Conservation (phyloP, 2,888 invertebrate genomes). For the Latheticus oryzae region DNA sequence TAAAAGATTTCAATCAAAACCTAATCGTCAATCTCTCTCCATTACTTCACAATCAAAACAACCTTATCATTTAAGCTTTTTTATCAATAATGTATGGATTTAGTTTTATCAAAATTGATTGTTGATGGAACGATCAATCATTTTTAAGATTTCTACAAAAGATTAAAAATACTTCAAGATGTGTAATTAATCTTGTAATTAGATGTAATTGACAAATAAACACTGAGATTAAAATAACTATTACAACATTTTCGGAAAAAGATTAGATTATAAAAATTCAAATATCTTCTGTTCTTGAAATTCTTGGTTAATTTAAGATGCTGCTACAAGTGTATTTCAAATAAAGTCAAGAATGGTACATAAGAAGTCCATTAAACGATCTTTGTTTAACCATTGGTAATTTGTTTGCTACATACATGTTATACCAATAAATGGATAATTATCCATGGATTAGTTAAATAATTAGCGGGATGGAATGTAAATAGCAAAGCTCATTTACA, state of each 20-base stretch:
- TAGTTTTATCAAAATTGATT: constrained; percentile 20
- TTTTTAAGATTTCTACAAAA: constrained; percentile 9
- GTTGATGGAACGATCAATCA: constrained; percentile 24
- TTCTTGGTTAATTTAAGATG: constrained; percentile 11
- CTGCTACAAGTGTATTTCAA: constrained; percentile 28
- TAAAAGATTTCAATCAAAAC: constrained; percentile 43
- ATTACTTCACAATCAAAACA: constrained; percentile 35
- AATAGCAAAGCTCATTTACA: constrained; percentile 42
- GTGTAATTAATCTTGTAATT: constrained; percentile 49
- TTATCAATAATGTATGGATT: constrained; percentile 32
- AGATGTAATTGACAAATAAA: constrained; percentile 47
- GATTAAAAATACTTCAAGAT: constrained; percentile 30
- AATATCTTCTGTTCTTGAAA: too few relatives aligned
- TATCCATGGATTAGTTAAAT: constrained; percentile 53
- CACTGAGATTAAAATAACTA: constrained; percentile 11
- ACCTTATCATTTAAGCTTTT: constrained; percentile 7
- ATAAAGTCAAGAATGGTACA: constrained; percentile 27
- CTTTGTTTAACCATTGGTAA: constrained; percentile 37
- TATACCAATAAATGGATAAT: constrained; percentile 45
- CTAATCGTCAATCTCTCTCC: constrained; percentile 35
- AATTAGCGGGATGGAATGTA: constrained; percentile 53
- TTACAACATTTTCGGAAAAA: constrained; percentile 18
- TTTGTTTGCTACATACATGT: constrained; percentile 40
- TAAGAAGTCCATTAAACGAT: constrained; percentile 41
- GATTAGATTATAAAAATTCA: too few relatives aligned